phyloP scores from a whole-genome alignment of 2,888 invertebrate species.

The Sphinx pinastri region DNA sequence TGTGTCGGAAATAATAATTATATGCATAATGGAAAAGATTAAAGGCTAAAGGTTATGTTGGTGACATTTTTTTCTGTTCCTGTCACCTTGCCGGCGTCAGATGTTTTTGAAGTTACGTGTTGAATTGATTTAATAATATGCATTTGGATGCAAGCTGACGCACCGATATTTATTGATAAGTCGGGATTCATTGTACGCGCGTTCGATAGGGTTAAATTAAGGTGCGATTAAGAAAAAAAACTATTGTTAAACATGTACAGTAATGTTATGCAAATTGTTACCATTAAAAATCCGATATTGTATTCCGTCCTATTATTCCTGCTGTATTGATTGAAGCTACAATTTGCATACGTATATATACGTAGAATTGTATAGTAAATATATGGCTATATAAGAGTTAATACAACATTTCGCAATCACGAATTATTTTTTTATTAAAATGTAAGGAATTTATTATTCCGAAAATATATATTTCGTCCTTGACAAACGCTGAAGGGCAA shows the following conservation, averaged over 20 bases:
- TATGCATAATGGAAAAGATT: slow-evolving; percentile 83
- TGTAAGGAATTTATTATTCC: too few relatives aligned
- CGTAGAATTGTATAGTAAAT: background rate
- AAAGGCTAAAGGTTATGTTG: slow-evolving; percentile 69
- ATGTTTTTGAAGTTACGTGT: slow-evolving; percentile 64
- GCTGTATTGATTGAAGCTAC: slow-evolving; percentile 2
- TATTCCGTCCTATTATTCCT: background rate
- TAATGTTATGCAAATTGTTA: slow-evolving; percentile 43
- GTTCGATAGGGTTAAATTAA: slow-evolving; percentile 51
- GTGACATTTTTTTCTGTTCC: slow-evolving; percentile 71
- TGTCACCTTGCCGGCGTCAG: slow-evolving; percentile 78
- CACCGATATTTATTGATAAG: slow-evolving; percentile 66
- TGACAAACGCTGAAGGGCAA: background rate
- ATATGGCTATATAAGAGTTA: background rate
- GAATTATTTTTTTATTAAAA: background rate
- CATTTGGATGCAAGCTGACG: slow-evolving; percentile 70
- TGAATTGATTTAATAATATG: slow-evolving; percentile 71
- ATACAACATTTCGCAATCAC: background rate
- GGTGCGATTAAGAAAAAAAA: slow-evolving; percentile 40
- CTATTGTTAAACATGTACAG: slow-evolving; percentile 44
- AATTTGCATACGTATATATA: background rate
- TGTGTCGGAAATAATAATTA: slow-evolving; percentile 83
- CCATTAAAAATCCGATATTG: slow-evolving; percentile 9
- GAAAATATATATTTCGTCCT: too few relatives aligned
- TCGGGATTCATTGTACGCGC: slow-evolving; percentile 47